Conservation (phyloP, 53 echinoderm and acorn worm genomes). For the Patiria pectinifera region DNA sequence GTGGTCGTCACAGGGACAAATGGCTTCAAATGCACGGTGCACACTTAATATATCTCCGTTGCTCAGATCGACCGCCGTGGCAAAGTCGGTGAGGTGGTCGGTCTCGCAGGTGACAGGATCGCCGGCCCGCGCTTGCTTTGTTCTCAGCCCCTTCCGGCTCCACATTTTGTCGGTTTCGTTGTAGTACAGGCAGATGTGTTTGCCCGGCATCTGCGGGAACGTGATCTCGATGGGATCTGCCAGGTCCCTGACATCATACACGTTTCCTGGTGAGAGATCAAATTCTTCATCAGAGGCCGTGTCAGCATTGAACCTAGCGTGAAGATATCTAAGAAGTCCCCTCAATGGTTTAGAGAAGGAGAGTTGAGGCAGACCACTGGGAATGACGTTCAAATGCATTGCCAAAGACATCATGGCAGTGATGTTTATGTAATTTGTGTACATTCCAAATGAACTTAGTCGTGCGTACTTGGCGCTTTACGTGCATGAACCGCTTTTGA, state of each 20-base stretch:
- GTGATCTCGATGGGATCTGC: background rate
- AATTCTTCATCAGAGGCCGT: too few species aligned
- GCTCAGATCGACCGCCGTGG: background rate
- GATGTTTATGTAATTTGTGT: too few species aligned
- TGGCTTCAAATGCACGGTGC: background rate
- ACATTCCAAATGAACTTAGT: too few species aligned
- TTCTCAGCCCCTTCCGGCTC: background rate
- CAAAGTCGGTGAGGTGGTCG: conserved; percentile 14
- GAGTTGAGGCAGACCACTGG: too few species aligned
- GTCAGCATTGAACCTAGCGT: too few species aligned
- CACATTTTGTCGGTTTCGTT: background rate
- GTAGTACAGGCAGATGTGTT: background rate
- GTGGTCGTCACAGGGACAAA: too few species aligned
- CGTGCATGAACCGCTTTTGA: too few species aligned
- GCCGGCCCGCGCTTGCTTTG: background rate
- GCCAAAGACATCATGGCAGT: too few species aligned
- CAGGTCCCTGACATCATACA: background rate
- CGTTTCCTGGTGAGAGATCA: background rate
- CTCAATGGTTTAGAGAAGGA: too few species aligned
- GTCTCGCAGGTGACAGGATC: background rate
- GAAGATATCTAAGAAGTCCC: too few species aligned
- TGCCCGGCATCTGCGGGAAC: background rate
- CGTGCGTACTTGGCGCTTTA: too few species aligned
- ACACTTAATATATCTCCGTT: background rate
- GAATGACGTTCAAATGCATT: too few species aligned